Evolutionary conservation across 2,113 vertebrate genomes (phyloP).

Genomic region (Microtus ochrogaster): DNA sequence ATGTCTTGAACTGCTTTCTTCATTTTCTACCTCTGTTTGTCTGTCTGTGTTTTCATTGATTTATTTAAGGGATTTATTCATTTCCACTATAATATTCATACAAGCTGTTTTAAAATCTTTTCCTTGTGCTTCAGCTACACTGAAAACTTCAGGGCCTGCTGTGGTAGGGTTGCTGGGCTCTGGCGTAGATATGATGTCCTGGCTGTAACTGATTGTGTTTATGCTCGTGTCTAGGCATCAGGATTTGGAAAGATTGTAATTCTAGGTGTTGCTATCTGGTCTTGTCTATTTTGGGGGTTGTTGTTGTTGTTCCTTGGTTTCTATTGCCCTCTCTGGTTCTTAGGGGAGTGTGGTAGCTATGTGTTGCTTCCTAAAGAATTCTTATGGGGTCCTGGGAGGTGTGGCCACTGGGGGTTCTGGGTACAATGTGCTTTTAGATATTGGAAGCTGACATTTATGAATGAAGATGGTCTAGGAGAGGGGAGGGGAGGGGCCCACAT

Average conservation of each 20-base stretch:
- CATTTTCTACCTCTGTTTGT: not conserved
- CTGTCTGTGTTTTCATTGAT: not conserved
- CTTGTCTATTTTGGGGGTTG: no score
- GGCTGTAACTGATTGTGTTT: not conserved
- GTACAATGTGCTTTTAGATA: not conserved
- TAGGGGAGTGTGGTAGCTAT: not conserved
- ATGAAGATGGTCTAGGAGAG: not conserved
- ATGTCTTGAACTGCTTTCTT: not conserved
- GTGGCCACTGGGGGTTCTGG: not conserved
- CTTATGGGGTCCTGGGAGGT: not conserved
- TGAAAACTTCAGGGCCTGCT: not conserved
- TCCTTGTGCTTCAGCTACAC: not conserved
- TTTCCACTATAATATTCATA: not conserved
- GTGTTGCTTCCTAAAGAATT: not conserved
- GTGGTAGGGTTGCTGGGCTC: not conserved
- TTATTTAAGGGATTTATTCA: not conserved
- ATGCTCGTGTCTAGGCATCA: not conserved
- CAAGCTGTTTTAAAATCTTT: not conserved
- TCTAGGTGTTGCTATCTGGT: not conserved
- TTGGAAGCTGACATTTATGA: not conserved
- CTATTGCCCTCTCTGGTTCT: not conserved
- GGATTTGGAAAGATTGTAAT: not conserved
- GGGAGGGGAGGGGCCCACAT: not conserved
- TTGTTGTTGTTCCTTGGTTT: not conserved
- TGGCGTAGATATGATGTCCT: not conserved